Evolutionary conservation across 2,113 vertebrate species (phyloP).

Genomic region (Perca flavescens): DNA sequence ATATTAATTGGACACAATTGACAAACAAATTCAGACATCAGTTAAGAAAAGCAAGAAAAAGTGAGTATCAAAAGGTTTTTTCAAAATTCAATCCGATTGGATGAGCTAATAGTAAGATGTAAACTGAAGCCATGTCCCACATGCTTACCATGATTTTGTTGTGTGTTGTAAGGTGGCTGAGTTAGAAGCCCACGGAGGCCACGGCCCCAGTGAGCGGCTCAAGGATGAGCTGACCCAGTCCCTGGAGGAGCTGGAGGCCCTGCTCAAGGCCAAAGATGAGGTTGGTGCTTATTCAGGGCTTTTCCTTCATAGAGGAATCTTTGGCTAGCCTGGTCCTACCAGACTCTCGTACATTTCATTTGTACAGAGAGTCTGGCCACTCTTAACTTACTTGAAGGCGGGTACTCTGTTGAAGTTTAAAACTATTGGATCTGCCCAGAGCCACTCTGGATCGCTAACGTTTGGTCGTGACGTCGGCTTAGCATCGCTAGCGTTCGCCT

Average conservation of each 20-base stretch:
- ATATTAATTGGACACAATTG: not conserved
- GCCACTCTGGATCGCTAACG: too few species aligned
- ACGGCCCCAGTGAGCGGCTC: slow-evolving; percentile 82
- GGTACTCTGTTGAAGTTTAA: too few species aligned
- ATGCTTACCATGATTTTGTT: not conserved
- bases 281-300: slow-evolving; percentile 69
- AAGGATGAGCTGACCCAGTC: slow-evolving; percentile 90
- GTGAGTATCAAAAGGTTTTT: not conserved
- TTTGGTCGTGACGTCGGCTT: too few species aligned
- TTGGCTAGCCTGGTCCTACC: too few species aligned
- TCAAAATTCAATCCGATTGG: not conserved
- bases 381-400: too few species aligned
- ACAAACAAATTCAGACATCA: not conserved
- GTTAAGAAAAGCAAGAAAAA: not conserved
- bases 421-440: too few species aligned
- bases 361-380: too few species aligned
- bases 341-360: too few species aligned
- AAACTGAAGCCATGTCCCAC: not conserved
- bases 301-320: too few species aligned
- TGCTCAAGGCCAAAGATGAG: slow-evolving; percentile 95
- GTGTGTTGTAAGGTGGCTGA: slow-evolving; percentile 87
- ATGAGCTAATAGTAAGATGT: not conserved
- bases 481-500: too few species aligned
- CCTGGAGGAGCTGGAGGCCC: slow-evolving; percentile 91
- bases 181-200: slow-evolving; percentile 87